Evolutionary conservation across 2,797 vertebrate species (phyloP), one percentile per base, ranked within the genome.

Genomic region (Podargus strigoides): DNA sequence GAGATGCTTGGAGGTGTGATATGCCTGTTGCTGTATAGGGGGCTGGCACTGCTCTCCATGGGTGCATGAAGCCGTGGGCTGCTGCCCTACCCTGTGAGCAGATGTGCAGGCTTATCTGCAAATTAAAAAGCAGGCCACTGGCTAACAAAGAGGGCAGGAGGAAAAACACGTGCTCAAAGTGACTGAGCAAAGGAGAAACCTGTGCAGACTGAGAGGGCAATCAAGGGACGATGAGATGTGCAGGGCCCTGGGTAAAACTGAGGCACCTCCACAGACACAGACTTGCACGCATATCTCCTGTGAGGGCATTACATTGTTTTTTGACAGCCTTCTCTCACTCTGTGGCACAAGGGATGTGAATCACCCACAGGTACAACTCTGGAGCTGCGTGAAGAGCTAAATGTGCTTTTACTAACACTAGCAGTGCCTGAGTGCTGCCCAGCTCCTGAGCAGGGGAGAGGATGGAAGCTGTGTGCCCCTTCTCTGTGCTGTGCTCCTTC

Each of bases 1-100:
- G 70, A 37, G 79, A 17, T 77, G 37, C 37, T 50, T 1, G 11
- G 12, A 39, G 49, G 19, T 3, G 1, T 9, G 19, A 39, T 2
- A 10, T 20, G 27, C 34, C 52, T 23, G 17, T 7, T 37, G 66
- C 37, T 7, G 8, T 8, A 10, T 6, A 20, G 30, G 62, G 23
- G 17, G 17, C 55, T 81, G 69, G 67, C 53, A 30, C 13, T 39
- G 47, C n/a, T 50, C 52, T 20, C 27, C 3, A 3, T 19, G 49
- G 60, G 34, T 22, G 7, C 4, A 0, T 7, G 16, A 24, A 42
- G 42, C 52, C 7, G 1, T 0, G 4, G 62, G 37, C 26, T 81
- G 42, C 73, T 59, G 28, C 4, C 0, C 21, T 47, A 23, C 30
- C 27, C 30, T 2, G 7, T 46, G 58, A 56, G 58, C 36, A 79